Evolutionary conservation across 2,888 invertebrate genomes (phyloP).

Genomic region (Germaria angustata): DNA sequence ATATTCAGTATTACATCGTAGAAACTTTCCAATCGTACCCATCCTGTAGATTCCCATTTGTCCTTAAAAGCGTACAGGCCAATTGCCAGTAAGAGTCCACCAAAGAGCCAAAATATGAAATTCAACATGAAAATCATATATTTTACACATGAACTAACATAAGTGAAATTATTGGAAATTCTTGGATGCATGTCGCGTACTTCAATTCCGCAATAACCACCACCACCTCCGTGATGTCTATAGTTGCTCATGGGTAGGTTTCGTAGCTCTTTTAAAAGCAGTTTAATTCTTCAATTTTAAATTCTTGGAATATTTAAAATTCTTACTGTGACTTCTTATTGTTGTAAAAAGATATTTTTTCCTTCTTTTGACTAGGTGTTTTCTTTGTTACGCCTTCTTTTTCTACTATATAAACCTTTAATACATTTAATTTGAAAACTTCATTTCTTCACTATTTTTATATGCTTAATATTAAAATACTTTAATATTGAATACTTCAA

Average conservation of each 20-base stretch:
- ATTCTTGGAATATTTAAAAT: neutral
- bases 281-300: neutral
- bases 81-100: constrained; percentile 91
- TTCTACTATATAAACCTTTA: neutral
- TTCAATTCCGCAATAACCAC: constrained; percentile 78
- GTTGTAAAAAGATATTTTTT: neutral
- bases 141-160: constrained; percentile 79
- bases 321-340: constrained; percentile 3
- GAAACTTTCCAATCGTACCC: constrained; percentile 89
- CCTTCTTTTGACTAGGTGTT: constrained; percentile 37
- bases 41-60: constrained; percentile 94
- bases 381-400: constrained; percentile 63
- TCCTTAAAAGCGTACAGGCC: constrained; percentile 95
- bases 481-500: neutral
- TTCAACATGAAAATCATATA: constrained; percentile 80
- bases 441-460: neutral
- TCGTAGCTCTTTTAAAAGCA: neutral
- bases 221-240: constrained; percentile 76
- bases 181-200: constrained; percentile 77
- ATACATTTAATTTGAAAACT: neutral
- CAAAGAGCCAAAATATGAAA: constrained; percentile 87
- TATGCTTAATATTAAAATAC: neutral
- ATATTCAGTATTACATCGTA: constrained; percentile 95
- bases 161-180: constrained; percentile 79
- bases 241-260: constrained; percentile 76